phyloP scores from a whole-genome alignment of 2,113 vertebrate genomes.

The Casuarius casuarius region DNA sequence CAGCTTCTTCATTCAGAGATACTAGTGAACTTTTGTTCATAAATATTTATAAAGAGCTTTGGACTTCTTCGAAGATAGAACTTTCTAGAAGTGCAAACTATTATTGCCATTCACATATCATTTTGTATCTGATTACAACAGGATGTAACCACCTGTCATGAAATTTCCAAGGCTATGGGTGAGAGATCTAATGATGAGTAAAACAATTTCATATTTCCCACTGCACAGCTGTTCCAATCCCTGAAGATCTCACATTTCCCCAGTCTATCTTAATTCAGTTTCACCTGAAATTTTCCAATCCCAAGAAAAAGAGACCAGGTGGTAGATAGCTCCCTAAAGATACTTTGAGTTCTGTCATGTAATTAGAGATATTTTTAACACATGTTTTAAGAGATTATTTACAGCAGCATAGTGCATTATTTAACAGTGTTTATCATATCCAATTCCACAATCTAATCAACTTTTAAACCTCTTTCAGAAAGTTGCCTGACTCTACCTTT shows the following conservation, averaged over 20 bases:
- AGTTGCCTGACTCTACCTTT: neutral
- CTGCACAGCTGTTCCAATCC: slow-evolving; percentile 34
- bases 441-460: neutral
- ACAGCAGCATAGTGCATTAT: neutral
- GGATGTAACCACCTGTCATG: slow-evolving; percentile 5
- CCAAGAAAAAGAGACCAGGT: slow-evolving; percentile 47
- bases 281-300: slow-evolving; percentile 58
- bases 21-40: neutral
- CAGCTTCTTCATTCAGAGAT: neutral
- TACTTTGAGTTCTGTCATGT: slow-evolving; percentile 19
- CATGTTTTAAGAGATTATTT: slow-evolving; percentile 46
- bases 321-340: slow-evolving; percentile 29
- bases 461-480: neutral
- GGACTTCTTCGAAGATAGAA: neutral
- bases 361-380: slow-evolving; percentile 43
- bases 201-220: neutral
- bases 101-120: neutral
- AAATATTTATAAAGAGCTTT: neutral
- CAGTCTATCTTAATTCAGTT: slow-evolving; percentile 37
- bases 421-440: neutral
- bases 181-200: neutral
- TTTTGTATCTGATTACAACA: neutral
- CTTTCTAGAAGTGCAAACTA: neutral
- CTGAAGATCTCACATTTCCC: slow-evolving; percentile 20
- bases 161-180: slow-evolving; percentile 3